Evolutionary conservation across 2,888 invertebrate species (phyloP).

Genomic region (Drosophila longiperda): DNA sequence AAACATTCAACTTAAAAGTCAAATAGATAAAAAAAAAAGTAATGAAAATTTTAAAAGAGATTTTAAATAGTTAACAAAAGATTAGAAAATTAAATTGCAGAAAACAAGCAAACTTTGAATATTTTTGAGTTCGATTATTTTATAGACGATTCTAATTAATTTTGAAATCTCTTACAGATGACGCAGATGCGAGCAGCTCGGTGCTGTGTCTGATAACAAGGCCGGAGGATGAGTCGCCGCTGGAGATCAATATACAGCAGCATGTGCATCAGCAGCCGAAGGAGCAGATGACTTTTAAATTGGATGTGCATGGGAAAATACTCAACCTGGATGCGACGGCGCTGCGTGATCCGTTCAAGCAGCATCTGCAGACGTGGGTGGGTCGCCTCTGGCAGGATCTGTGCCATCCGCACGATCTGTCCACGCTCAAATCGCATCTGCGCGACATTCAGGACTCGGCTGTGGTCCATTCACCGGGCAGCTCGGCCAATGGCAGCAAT

Average conservation of each 20-base stretch:
- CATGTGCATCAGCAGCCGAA: slow-evolving; percentile 85
- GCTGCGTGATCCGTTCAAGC: slow-evolving; percentile 82
- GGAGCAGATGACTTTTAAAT: slow-evolving; percentile 96
- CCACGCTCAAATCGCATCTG: slow-evolving; percentile 91
- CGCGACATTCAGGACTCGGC: slow-evolving; percentile 89
- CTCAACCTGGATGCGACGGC: slow-evolving; percentile 86
- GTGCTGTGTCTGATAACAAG: slow-evolving; percentile 85
- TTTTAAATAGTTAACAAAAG: neutral
- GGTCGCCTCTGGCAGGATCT: slow-evolving; percentile 93
- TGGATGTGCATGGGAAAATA: slow-evolving; percentile 94
- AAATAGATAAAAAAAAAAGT: neutral
- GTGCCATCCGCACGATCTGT: slow-evolving; percentile 93
- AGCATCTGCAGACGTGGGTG: slow-evolving; percentile 83
- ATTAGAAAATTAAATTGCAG: neutral
- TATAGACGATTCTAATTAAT: neutral
- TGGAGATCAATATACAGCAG: slow-evolving; percentile 85
- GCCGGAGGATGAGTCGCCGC: slow-evolving; percentile 85
- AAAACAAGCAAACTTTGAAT: neutral
- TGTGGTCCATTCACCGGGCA: slow-evolving; percentile 64
- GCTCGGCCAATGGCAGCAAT: slow-evolving; percentile 26
- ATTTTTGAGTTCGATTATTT: neutral
- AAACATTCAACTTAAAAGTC: neutral
- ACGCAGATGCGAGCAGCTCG: slow-evolving; percentile 84
- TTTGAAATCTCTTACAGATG: slow-evolving; percentile 68
- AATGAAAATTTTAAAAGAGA: no score